Evolutionary conservation across 2,797 vertebrate genomes (phyloP), one percentile per base, ranked within the genome.

Genomic region (Chanos chanos): DNA sequence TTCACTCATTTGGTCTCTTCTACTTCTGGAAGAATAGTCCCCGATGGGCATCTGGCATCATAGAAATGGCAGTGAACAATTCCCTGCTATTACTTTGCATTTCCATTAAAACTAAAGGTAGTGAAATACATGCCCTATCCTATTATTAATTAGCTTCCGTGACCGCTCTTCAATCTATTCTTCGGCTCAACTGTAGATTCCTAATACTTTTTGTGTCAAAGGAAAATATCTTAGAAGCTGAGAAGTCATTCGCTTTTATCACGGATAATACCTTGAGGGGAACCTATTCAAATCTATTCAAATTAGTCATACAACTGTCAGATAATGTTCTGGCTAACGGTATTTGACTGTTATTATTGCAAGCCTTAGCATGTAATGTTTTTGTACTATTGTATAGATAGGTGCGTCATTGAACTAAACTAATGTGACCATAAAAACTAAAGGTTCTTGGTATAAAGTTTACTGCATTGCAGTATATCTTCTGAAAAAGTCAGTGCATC

Each of bases 91-190:
- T 83, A 83, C 68, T 81, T 81, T 82, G 77, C 83, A 86, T 86
- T 86, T 83, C 78, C 84, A 86, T 86, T 87, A 79, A 84, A 82
- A 81, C 66, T 69, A 71, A 82, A 81, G 74, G 73, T 75, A 67
- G 70, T 76, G 66, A 77, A 84, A 73, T 77, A 55, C 45, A 80
- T 79, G 78, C 72, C 75, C 51, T 19, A 19, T 66, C 72, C 80
- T 72, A 76, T 84, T 84, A 85, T 85, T 87, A 81, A 86, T 82
- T 82, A 83, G 81, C 77, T 77, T 86, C 82, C 76, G 75, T 70
- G 80, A 66, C 43, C 74, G 74, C 13, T 74, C 77, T 69, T 75
- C 62, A 66, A 65, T 66, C 77, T 69, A 67, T 82, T 78, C 69
- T 67, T 83, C 77, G 83, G 76, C 67, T 71, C 69, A 50, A 52